Evolutionary conservation across 2,113 vertebrate species (phyloP).

Genomic region (Ploceus nigricollis): DNA sequence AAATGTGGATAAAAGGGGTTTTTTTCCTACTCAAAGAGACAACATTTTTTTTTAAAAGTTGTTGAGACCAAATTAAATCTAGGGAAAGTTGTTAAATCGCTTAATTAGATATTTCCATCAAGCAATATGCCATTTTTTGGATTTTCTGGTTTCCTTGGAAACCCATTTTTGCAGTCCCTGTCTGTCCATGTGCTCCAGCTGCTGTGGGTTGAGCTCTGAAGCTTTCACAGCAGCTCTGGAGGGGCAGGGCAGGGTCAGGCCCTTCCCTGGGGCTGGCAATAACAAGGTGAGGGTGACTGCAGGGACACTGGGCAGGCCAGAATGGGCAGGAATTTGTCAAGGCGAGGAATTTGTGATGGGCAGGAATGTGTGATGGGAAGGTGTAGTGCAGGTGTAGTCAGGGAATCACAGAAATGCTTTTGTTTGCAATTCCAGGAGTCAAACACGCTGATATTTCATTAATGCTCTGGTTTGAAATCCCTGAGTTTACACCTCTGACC

Average conservation of each 20-base stretch:
- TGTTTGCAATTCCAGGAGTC: neutral
- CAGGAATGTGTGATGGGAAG: neutral
- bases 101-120: neutral
- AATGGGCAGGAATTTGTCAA: neutral
- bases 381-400: neutral
- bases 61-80: neutral
- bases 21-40: neutral
- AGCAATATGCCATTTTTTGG: accelerated
- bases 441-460: neutral
- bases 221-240: neutral
- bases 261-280: neutral
- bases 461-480: neutral
- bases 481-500: neutral
- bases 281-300: neutral
- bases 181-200: neutral
- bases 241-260: neutral
- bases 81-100: neutral
- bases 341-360: neutral
- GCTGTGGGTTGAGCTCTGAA: neutral
- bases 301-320: neutral
- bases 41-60: neutral
- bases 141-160: conserved; percentile 22
- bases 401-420: neutral
- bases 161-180: neutral
- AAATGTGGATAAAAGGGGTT: neutral